Conservation (phyloP, 1,140 invertebrate genomes). For the Drosophila funebris region DNA sequence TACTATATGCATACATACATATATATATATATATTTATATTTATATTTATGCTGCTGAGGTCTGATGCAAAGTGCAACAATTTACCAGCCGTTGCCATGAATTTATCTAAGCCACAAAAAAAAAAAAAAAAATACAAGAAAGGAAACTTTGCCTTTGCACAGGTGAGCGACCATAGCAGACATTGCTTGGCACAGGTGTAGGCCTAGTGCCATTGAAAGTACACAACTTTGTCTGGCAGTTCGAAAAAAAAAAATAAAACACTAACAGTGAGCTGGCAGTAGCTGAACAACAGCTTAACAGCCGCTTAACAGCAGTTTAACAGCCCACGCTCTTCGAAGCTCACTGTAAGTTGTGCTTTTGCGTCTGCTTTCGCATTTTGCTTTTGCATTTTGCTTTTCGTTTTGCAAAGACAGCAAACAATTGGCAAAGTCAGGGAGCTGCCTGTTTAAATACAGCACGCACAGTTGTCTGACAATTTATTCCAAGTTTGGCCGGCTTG, state of each 20-base stretch:
- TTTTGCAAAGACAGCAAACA: slow-evolving; percentile 48
- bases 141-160: slow-evolving; percentile 50
- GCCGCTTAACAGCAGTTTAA: slow-evolving; percentile 20
- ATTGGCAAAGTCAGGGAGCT: slow-evolving; percentile 43
- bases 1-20: slow-evolving; percentile 2
- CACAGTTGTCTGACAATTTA: slow-evolving; percentile 75
- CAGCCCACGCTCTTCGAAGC: slow-evolving; percentile 56
- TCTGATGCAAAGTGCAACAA: slow-evolving; percentile 56
- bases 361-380: slow-evolving; percentile 45
- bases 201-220: slow-evolving; percentile 22
- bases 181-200: slow-evolving; percentile 23
- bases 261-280: background rate
- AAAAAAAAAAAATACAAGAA: slow-evolving; percentile 5
- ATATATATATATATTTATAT: slow-evolving; percentile 4
- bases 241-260: background rate
- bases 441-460: slow-evolving; percentile 73
- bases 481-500: slow-evolving; percentile 80
- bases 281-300: slow-evolving; percentile 29
- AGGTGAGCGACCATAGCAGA: slow-evolving; percentile 35
- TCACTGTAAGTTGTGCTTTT: slow-evolving; percentile 47
- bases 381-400: slow-evolving; percentile 46
- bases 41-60: slow-evolving; percentile 4
- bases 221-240: slow-evolving; percentile 22
- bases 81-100: slow-evolving; percentile 32
- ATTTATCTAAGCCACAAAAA: background rate